Base-by-base conservation (phyloP, 2,113 vertebrate genomes). In the Saimiri boliviensis region DNA sequence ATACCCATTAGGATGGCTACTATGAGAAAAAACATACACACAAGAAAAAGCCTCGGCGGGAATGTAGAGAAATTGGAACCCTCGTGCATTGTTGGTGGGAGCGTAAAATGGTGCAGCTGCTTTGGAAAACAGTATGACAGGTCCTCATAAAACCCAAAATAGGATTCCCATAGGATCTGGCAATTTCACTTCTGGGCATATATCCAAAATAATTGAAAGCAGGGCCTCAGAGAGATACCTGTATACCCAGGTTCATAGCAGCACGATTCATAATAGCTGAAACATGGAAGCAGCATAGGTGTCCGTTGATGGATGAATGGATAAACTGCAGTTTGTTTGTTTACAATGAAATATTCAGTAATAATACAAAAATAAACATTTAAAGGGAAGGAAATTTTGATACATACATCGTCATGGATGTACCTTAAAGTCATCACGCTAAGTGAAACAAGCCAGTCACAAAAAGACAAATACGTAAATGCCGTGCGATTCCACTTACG, bases 251-350 rank as follows among this genome's bases (percentile, higher is more conserved):
- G 56, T 3, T 20, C 12, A 2, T 30, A 13, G 42, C 63, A n/a
- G 30, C 20, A 35, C 32, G 17, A 12, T 32, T 81, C 63, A 49
- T 2, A 37, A 1, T 0, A 12, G 52, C 21, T 35, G 56, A 79
- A 35, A 73, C 16, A 0, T 37, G 9, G 25, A 68, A 56, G 37
- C 17, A 45, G 2, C 10, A 77, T 7, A 20, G 0, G 32, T 25
- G 32, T 30, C 37, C 6, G 0, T 17, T 9, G 2, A 1, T 13
- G 2, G 42, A 30, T 13, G 6, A 23, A 2, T 2, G 8, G 52
- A 12, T 49, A 79, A 45, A 54, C 13, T 49, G 27, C 6, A 2
- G 32, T 35, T 8, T 56, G 0, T 14, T 27, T 63, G 60, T 63
- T 32, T 32, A 74, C 47, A 42, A 4, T 19, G 30, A 56, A 80